phyloP scores from a whole-genome alignment of 2,888 invertebrate species.

The Yponomeuta malinellus region DNA sequence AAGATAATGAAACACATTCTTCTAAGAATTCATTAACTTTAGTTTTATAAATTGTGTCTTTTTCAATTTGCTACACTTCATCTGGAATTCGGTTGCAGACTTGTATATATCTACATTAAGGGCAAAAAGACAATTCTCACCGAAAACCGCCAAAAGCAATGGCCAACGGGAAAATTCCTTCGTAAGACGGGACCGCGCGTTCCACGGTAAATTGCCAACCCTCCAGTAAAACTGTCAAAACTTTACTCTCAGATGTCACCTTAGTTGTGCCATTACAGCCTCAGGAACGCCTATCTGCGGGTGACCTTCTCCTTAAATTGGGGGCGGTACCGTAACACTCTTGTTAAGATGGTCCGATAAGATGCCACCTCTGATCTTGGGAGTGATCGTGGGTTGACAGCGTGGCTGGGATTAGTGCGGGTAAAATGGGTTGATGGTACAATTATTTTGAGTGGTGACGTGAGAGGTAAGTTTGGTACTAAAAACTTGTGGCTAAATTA shows the following conservation, averaged over 20 bases:
- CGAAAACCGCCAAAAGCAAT: neutral
- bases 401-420: neutral
- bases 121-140: neutral
- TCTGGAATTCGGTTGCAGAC: too few relatives aligned
- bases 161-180: neutral
- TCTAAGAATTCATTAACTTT: too few relatives aligned
- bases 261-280: constrained; percentile 31
- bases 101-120: too few relatives aligned
- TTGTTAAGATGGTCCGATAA: constrained; percentile 8
- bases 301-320: constrained; percentile 24
- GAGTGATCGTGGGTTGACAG: neutral
- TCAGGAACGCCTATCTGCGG: constrained; percentile 24
- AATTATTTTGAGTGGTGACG: neutral
- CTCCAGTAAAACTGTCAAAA: constrained; percentile 28
- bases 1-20: too few relatives aligned
- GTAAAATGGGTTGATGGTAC: neutral
- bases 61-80: too few relatives aligned
- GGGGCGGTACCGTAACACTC: constrained; percentile 15
- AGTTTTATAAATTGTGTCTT: too few relatives aligned
- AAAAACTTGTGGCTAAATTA: too few relatives aligned
- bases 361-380: neutral
- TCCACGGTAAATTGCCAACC: constrained; percentile 21
- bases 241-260: constrained; percentile 28
- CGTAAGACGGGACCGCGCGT: neutral
- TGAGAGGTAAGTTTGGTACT: neutral